Conservation (phyloP, 2,113 vertebrate genomes). For the Daboia siamensis region DNA sequence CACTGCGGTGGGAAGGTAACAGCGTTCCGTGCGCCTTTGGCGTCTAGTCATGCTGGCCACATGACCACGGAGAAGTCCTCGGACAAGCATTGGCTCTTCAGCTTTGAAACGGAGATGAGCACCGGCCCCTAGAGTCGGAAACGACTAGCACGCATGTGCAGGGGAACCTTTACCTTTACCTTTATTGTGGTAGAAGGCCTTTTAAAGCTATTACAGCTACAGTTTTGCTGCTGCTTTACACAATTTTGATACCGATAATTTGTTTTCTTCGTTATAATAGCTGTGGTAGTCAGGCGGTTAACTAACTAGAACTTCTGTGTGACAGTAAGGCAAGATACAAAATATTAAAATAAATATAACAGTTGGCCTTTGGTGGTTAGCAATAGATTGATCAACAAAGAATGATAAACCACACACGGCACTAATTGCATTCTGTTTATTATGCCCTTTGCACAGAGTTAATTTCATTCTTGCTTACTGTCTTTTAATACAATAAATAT, state of each 20-base stretch:
- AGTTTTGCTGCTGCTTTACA: neutral
- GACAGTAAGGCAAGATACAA: neutral
- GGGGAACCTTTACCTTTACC: too few species aligned
- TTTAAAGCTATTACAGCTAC: neutral
- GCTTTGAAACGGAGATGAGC: too few species aligned
- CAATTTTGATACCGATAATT: neutral
- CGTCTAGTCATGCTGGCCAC: too few species aligned
- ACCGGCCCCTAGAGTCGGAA: too few species aligned
- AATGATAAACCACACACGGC: neutral
- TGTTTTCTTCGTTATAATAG: neutral
- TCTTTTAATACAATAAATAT: constrained; percentile 17
- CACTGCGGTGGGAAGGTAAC: too few species aligned
- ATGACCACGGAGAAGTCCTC: too few species aligned
- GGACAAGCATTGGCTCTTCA: too few species aligned
- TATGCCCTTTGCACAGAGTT: constrained; percentile 21
- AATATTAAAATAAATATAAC: neutral
- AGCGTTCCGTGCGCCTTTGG: too few species aligned
- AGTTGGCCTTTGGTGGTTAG: neutral
- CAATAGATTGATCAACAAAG: neutral
- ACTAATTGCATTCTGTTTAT: constrained; percentile 2
- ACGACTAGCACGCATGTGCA: too few species aligned
- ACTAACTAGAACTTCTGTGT: neutral
- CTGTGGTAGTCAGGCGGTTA: neutral
- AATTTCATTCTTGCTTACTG: constrained; percentile 15
- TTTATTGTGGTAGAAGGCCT: neutral